phyloP scores from a whole-genome alignment of 2,797 vertebrate genomes.

The Notolepis coatsorum region DNA sequence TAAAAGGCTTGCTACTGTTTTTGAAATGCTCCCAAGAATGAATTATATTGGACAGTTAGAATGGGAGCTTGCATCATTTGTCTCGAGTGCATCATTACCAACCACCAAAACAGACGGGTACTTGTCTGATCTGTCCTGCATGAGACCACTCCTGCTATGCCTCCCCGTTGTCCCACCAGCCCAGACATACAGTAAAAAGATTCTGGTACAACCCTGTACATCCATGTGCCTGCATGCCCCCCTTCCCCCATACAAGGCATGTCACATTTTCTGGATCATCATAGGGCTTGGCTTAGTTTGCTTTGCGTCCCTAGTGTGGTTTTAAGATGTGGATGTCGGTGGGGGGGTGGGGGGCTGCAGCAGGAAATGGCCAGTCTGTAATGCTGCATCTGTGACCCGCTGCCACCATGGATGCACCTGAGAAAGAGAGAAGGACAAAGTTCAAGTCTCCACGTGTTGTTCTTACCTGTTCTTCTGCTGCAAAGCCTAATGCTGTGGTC shows the following conservation, averaged over 20 bases:
- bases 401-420: slow-evolving; percentile 61
- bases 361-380: slow-evolving; percentile 27
- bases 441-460: slow-evolving; percentile 86
- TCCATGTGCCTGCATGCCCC: slow-evolving; percentile 60
- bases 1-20: neutral
- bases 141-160: slow-evolving; percentile 37
- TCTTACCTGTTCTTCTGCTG: slow-evolving; percentile 39
- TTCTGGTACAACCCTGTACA: slow-evolving; percentile 21
- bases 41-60: neutral
- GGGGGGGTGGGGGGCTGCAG: slow-evolving; percentile 24
- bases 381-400: slow-evolving; percentile 58
- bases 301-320: slow-evolving; percentile 14
- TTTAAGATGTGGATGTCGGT: slow-evolving; percentile 22
- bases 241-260: slow-evolving; percentile 44
- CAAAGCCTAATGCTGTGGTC: neutral
- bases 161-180: slow-evolving; percentile 11
- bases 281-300: neutral
- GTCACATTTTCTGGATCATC: slow-evolving; percentile 39
- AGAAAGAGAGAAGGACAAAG: slow-evolving; percentile 91
- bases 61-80: slow-evolving; percentile 11
- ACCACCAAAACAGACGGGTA: slow-evolving; percentile 8
- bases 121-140: slow-evolving; percentile 38
- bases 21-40: neutral
- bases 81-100: neutral
- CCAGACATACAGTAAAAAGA: neutral